phyloP scores from a whole-genome alignment of 2,888 invertebrate genomes.

The Xanthia togata region DNA sequence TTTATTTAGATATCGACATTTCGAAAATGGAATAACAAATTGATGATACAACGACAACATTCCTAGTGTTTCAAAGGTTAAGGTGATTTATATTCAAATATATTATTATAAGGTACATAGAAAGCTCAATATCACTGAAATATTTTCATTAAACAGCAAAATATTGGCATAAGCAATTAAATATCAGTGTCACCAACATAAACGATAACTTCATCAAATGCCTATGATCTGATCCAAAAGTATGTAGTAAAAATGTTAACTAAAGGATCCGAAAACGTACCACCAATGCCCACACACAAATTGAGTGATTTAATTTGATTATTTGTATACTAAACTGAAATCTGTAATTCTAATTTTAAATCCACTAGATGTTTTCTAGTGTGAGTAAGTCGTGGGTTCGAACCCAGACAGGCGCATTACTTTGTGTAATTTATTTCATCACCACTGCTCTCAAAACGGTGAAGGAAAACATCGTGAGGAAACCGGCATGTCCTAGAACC shows the following conservation, averaged over 20 bases:
- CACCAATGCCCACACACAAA: too few species aligned
- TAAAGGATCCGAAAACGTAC: not conserved
- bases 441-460: too few species aligned
- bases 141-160: not conserved
- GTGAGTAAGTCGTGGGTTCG: too few species aligned
- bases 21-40: slow-evolving; percentile 34
- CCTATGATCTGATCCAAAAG: not conserved
- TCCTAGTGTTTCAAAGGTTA: slow-evolving; percentile 24
- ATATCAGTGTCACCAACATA: not conserved
- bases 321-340: not conserved
- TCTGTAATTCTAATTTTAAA: not conserved
- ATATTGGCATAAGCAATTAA: slow-evolving; percentile 20
- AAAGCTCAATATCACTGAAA: not conserved
- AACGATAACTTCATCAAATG: not conserved
- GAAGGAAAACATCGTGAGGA: too few species aligned
- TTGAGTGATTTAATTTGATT: not conserved
- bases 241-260: too few species aligned
- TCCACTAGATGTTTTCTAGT: too few species aligned
- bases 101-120: not conserved
- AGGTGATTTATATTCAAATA: slow-evolving; percentile 28
- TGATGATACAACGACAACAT: slow-evolving; percentile 5
- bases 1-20: slow-evolving; percentile 41
- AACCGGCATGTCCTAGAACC: too few species aligned
- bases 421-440: too few species aligned
- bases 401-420: too few species aligned